Conservation (phyloP, 2,888 invertebrate genomes). For the Tetheella fluctuosa region DNA sequence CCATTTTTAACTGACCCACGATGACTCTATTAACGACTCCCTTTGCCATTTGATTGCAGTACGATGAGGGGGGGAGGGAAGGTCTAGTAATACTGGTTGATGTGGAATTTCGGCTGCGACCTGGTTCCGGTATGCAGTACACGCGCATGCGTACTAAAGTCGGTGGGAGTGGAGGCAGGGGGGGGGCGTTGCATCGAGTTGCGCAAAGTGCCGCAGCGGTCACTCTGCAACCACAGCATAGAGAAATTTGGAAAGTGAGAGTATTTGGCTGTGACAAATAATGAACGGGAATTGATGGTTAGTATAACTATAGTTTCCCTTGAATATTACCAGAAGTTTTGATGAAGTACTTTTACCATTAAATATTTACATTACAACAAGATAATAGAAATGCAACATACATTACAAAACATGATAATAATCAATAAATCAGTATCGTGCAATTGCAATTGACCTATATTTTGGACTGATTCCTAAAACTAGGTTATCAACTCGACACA, state of each 20-base stretch:
- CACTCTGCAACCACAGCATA: slow-evolving; percentile 62
- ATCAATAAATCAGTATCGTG: slow-evolving; percentile 3
- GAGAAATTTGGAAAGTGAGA: slow-evolving; percentile 41
- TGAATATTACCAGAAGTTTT: too few species aligned
- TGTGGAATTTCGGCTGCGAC: slow-evolving; percentile 77
- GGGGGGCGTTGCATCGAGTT: slow-evolving; percentile 77
- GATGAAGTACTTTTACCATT: too few species aligned
- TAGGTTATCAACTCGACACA: slow-evolving; percentile 10
- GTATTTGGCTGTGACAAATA: slow-evolving; percentile 19
- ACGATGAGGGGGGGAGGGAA: slow-evolving; percentile 48
- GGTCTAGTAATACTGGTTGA: slow-evolving; percentile 57
- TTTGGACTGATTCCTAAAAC: not conserved
- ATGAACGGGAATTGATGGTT: slow-evolving; percentile 9
- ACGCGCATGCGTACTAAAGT: slow-evolving; percentile 77
- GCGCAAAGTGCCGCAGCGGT: slow-evolving; percentile 77
- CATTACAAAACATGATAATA: too few species aligned
- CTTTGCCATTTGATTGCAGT: slow-evolving; percentile 23
- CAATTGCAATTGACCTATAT: slow-evolving; percentile 13
- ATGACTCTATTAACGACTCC: slow-evolving; percentile 47
- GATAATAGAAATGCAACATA: not conserved
- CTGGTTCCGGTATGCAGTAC: slow-evolving; percentile 81
- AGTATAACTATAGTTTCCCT: too few species aligned
- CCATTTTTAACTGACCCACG: slow-evolving; percentile 51
- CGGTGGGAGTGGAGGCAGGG: slow-evolving; percentile 35
- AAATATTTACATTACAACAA: too few species aligned